Base-by-base conservation (phyloP, 2,113 vertebrate species). In the Bucco capensis region DNA sequence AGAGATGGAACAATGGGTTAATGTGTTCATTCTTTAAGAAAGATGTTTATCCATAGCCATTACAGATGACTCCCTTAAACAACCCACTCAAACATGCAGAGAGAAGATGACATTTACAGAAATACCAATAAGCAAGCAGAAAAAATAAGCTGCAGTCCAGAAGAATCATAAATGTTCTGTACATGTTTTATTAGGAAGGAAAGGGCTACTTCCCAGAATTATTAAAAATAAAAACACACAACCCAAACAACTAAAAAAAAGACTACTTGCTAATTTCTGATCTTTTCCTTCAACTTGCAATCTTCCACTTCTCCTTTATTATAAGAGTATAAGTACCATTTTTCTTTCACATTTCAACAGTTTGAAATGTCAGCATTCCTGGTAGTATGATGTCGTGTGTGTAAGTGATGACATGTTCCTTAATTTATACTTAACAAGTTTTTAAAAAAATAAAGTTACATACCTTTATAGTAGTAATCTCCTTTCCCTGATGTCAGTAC, bases 51-150 rank as follows among this genome's bases (percentile, higher is more conserved):
- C 23, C 69, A 89, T 94, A 98, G 97, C 96, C 96, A 50, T 96
- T 98, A 61, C 89, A 98, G 77, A 98, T 98, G 73, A 96, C 97
- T 30, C 28, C 58, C 40, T 93, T 98, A 95, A 96, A 98, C 53
- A 96, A 97, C 46, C 97, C 71, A 83, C 88, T 10, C 96, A 97
- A 44, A 85, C 83, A n/a, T n/a, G 94, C 16, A 50, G 92, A 86
- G 46, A 87, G 33, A 94, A 96, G 94, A 96, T 54, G 80, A 71
- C 37, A 88, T 66, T 71, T 93, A 93, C 47, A 95, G 95, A 85
- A 96, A 97, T 90, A 83, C 95, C 83, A 97, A 96, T 94, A 97
- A 96, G 98, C 98, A 95, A 97, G 93, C 77, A 81, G 37, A 95
- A 80, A 62, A 77, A 85, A 49, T 42, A 83, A 82, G 47, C 49